A percentile compares a stretch with the other conserved stretches of the same genome.
phyloP scores from a whole-genome alignment of 1,140 invertebrate species.

The Babylonia areolata region DNA sequence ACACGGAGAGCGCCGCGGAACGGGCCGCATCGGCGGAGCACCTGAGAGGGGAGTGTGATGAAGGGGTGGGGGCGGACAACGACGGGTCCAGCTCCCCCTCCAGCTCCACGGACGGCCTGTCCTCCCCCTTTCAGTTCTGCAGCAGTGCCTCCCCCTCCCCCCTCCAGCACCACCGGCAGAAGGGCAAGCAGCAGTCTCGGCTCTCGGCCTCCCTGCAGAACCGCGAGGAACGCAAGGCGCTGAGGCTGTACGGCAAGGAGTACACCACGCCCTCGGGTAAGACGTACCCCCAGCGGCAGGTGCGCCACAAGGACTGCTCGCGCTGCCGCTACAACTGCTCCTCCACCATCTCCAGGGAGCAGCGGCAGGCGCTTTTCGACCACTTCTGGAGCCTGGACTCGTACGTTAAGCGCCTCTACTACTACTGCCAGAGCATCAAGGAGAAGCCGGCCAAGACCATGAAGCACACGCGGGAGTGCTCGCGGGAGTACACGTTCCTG shows the following conservation, averaged over 20 bases:
- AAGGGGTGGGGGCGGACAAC: not conserved
- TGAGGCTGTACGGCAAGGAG: constrained; percentile 32
- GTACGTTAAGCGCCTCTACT: constrained; percentile 35
- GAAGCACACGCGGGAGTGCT: constrained; percentile 32
- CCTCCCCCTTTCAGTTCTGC: not conserved
- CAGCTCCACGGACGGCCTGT: not conserved
- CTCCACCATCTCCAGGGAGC: not conserved
- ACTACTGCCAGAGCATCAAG: constrained; percentile 38
- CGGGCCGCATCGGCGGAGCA: too few species aligned
- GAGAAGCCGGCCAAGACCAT: constrained; percentile 36
- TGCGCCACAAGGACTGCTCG: constrained; percentile 30
- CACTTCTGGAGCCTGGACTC: constrained; percentile 31
- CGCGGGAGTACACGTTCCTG: constrained; percentile 32
- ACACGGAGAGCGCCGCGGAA: not conserved
- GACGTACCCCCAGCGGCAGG: constrained; percentile 18
- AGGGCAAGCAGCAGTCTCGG: not conserved
- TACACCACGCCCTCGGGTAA: constrained; percentile 27
- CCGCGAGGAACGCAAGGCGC: constrained; percentile 3
- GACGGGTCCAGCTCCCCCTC: not conserved
- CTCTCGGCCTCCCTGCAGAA: not conserved
- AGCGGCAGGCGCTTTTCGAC: constrained; percentile 23
- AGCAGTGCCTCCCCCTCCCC: not conserved
- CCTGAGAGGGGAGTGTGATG: not conserved
- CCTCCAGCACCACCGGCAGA: too few species aligned
- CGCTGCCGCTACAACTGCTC: constrained; percentile 36